Evolutionary conservation across 2,113 vertebrate species (phyloP).

Genomic region (Noctilio leporinus): DNA sequence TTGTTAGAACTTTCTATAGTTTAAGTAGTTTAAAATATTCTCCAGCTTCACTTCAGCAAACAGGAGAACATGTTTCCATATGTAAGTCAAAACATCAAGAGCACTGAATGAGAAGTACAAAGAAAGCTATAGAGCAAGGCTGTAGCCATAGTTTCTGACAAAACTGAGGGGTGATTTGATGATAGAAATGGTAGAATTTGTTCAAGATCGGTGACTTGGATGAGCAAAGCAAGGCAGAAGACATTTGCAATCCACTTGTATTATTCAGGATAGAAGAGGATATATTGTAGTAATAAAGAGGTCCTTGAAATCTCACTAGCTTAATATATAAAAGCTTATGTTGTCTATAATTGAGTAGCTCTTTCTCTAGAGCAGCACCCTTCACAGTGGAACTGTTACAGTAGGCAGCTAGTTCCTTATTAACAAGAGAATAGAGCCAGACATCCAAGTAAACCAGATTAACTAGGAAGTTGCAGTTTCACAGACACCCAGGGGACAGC

Average conservation of each 20-base stretch:
- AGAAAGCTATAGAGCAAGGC: background rate
- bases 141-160: background rate
- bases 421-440: too few species aligned
- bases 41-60: background rate
- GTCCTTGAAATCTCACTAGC: background rate
- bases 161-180: background rate
- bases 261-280: background rate
- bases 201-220: background rate
- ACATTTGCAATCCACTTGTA: background rate
- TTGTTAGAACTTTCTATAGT: background rate
- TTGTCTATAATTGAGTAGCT: background rate
- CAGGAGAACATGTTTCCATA: background rate
- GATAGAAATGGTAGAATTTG: background rate
- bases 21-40: background rate
- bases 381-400: background rate
- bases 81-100: background rate
- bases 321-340: background rate
- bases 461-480: too few species aligned
- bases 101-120: background rate
- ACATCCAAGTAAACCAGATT: too few species aligned
- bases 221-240: background rate
- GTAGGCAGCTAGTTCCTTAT: too few species aligned
- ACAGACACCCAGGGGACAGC: too few species aligned
- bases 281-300: background rate
- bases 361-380: background rate